phyloP scores from a whole-genome alignment of 2,888 invertebrate genomes.

The Drosophila neoperkinsi region DNA sequence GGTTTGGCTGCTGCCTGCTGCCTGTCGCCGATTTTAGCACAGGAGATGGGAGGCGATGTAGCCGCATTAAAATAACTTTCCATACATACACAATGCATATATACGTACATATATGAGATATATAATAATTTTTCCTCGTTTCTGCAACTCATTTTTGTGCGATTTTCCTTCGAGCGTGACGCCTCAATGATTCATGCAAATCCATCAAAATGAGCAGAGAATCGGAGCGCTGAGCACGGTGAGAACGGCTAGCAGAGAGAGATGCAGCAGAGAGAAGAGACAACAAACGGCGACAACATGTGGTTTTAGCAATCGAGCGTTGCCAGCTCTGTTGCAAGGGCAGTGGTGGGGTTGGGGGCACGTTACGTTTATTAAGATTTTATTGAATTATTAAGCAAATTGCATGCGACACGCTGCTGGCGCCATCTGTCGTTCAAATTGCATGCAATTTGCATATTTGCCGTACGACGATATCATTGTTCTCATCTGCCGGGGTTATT shows the following conservation, averaged over 20 bases:
- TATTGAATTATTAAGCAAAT: slow-evolving; percentile 79
- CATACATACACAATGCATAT: slow-evolving; percentile 22
- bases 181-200: slow-evolving; percentile 82
- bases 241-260: neutral
- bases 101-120: slow-evolving; percentile 42
- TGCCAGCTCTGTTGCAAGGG: slow-evolving; percentile 19
- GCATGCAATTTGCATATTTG: slow-evolving; percentile 60
- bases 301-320: slow-evolving; percentile 65
- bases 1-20: slow-evolving; percentile 55
- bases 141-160: slow-evolving; percentile 56
- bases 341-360: slow-evolving; percentile 1
- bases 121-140: slow-evolving; percentile 59
- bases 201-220: slow-evolving; percentile 66
- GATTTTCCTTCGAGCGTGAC: slow-evolving; percentile 79
- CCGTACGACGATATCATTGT: slow-evolving; percentile 34
- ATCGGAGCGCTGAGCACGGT: neutral
- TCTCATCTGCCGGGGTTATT: slow-evolving; percentile 25
- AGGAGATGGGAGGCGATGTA: slow-evolving; percentile 37
- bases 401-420: slow-evolving; percentile 78
- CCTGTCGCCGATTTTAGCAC: slow-evolving; percentile 65
- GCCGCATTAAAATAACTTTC: slow-evolving; percentile 75
- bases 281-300: slow-evolving; percentile 60
- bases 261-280: slow-evolving; percentile 1
- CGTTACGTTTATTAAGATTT: slow-evolving; percentile 68
- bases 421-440: slow-evolving; percentile 73